Base-by-base conservation (phyloP, 2,888 invertebrate genomes). In the Catocala fraxini region DNA sequence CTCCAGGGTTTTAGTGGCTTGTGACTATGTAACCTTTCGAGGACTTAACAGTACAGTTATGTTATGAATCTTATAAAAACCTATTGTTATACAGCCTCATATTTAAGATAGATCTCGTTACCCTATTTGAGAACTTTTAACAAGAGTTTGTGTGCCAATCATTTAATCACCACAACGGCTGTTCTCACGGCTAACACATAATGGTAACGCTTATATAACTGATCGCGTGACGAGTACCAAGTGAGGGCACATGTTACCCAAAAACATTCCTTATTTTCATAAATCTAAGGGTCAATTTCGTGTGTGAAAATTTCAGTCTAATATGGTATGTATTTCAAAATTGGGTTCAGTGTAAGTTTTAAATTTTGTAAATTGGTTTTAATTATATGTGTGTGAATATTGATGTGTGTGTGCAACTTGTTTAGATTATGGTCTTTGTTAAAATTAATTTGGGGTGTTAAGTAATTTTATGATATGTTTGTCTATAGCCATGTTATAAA, bases 161-260 rank as follows among this genome's bases (percentile, higher is more conserved):
- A 57, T 34, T 53, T 71, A 67, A 71, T 77, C 69, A 56, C 49
- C 53, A 79, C 77, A 76, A 76, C 67, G 48, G 57, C 3, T 11
- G 62, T 76, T 77, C 77, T 58, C 77, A 77, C 77, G 77, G 61
- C 64, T 56, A 67, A 65, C 47, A 57, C 58, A 65, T 76, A 70
- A 76, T 73, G 64, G 77, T 74, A 68, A 68, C 75, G 56, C 72
- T 77, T 77, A 77, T 77, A 79, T 77, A 77, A 77, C 53, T 39
- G 46, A 56, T 71, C 69, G 71, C 69, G 79, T 79, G 79, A 73
- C 63, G 64, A 54, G 39, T 35, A 43, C 53, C 48, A 55, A 7
- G 9, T 9, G 9, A 7, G 6, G 6, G 9, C 35, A 39, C 9
- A 9, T 7, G 9, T 9, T 9, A 39, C 9, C 6, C 6, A 39